Evolutionary conservation across 2,113 vertebrate species (phyloP).

Genomic region (Malurus melanocephalus): DNA sequence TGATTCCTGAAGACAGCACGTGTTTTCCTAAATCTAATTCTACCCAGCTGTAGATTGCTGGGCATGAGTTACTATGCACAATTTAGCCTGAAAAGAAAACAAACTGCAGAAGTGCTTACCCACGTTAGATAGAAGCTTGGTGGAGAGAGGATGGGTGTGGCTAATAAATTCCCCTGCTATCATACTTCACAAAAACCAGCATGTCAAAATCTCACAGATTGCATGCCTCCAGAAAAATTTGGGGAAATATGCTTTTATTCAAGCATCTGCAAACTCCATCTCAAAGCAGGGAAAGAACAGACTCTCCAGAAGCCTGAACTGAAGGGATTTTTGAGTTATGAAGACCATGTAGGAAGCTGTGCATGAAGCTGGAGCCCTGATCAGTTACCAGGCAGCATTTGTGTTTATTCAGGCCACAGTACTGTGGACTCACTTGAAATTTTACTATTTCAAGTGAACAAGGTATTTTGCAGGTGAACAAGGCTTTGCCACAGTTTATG

Average conservation of each 20-base stretch:
- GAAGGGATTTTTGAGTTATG: not conserved
- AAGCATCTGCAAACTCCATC: not conserved
- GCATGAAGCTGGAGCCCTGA: not conserved
- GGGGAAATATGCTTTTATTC: not conserved
- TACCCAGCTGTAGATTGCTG: not conserved
- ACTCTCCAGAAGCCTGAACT: not conserved
- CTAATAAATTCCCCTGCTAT: not conserved
- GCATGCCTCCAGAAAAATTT: not conserved
- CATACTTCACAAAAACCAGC: not conserved
- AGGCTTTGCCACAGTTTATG: not conserved
- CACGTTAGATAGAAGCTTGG: not conserved
- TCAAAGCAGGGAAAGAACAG: not conserved
- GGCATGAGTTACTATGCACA: not conserved
- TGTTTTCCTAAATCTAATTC: not conserved
- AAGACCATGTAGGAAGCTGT: rapidly evolving
- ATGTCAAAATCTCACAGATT: not conserved
- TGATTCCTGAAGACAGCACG: not conserved
- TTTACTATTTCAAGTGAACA: not conserved
- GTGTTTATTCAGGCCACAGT: rapidly evolving
- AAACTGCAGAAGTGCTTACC: not conserved
- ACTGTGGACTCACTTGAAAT: not conserved
- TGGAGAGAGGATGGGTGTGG: too few relatives aligned
- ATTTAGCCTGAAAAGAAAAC: not conserved
- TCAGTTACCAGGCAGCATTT: not conserved
- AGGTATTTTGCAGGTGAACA: not conserved